Base-by-base conservation (phyloP, 2,888 invertebrate genomes). In the Dermolepida albohirtum region DNA sequence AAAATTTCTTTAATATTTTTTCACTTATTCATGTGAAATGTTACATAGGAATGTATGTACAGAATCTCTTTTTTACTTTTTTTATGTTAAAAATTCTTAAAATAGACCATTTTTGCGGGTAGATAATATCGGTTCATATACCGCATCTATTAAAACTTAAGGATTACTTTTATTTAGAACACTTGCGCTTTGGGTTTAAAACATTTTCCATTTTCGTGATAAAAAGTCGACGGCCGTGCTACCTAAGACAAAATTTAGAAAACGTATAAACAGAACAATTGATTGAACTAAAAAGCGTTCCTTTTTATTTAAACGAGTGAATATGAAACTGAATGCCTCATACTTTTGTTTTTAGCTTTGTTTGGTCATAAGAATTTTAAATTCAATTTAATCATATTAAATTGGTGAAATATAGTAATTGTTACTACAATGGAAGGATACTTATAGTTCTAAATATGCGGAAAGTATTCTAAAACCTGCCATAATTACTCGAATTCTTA, bases 41-140 rank as follows among this genome's bases (percentile, higher is more conserved):
- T 69, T 69, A 65, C 68, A 69, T 69, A 69, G 68, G 68, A 69
- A 69, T 69, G 50, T 69, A 69, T 69, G 65, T 69, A 69, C 68
- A 69, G 59, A 69, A 69, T 69, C 51, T 47, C 47, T 40, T 54
- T 59, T 59, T 22, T 27, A 40, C 22, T 11, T 43, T 40, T n/a
- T n/a, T 17, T 50, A 49, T 64, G 12, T 69, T 69, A 69, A 65
- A 69, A 69, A 69, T 64, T 64, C 65, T 69, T 69, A 69, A 69
- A 69, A 69, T 69, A 66, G 50, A 68, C 59, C 59, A 44, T 59
- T 47, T 59, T 47, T 34, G 59, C 44, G 59, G 47, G 27, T 59
- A 29, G 14, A 12, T 43, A 14, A 41, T 44, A 29, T 27, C 41
- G 43, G 47, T 59, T 11, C 27, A 12, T 27, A 59, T 47, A 22